Percentiles rank a stretch among this genome's conserved stretches.
phyloP scores from a whole-genome alignment of 1,140 invertebrate species.

The Helicoverpa zea region DNA sequence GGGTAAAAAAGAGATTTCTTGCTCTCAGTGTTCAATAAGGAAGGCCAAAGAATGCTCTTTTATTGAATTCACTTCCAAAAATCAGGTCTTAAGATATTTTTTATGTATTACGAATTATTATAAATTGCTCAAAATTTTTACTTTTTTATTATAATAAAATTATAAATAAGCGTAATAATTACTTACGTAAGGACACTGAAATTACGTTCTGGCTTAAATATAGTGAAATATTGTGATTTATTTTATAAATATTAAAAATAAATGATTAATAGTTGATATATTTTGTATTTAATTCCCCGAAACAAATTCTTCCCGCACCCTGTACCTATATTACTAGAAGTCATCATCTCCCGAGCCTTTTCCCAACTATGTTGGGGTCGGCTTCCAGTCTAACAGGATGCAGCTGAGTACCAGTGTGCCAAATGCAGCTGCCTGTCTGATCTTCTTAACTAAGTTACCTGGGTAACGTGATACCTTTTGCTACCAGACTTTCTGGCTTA shows the following conservation, averaged over 20 bases:
- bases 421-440: too few relatives aligned
- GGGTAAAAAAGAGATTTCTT: not conserved
- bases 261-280: slow-evolving; percentile 29
- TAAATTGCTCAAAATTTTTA: slow-evolving; percentile 47
- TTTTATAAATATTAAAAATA: slow-evolving; percentile 28
- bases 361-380: too few relatives aligned
- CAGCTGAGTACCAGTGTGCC: too few relatives aligned
- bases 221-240: slow-evolving; percentile 48
- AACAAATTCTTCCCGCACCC: too few relatives aligned
- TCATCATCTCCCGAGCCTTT: too few relatives aligned
- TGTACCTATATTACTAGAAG: too few relatives aligned
- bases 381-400: too few relatives aligned
- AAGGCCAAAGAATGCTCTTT: slow-evolving; percentile 7
- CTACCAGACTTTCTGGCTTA: too few relatives aligned
- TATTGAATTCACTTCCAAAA: not conserved
- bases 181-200: slow-evolving; percentile 27
- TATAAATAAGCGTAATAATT: not conserved
- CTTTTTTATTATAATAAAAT: slow-evolving; percentile 19
- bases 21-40: not conserved
- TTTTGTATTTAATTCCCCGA: too few relatives aligned
- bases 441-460: too few relatives aligned
- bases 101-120: not conserved
- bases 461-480: too few relatives aligned
- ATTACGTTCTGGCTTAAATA: slow-evolving; percentile 39
- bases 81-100: not conserved